Percentiles rank a stretch among this genome's conserved stretches.
Conservation (phyloP, 2,113 vertebrate genomes). For the Tauraco erythrolophus region DNA sequence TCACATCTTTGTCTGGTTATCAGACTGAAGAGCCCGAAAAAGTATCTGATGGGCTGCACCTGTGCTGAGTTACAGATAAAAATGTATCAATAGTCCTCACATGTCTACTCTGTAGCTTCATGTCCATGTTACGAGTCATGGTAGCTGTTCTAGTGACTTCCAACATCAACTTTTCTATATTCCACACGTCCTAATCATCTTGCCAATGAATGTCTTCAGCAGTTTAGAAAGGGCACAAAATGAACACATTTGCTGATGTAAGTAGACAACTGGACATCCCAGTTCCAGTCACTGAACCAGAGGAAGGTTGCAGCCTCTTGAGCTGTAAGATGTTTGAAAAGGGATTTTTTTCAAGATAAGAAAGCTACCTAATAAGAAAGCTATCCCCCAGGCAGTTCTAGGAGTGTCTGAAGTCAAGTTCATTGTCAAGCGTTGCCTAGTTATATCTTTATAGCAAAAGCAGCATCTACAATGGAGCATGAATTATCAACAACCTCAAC, state of each 20-base stretch:
- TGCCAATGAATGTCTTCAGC: not conserved
- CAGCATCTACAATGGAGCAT: not conserved
- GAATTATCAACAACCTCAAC: not conserved
- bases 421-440: not conserved
- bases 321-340: not conserved
- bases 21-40: not conserved
- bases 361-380: not conserved
- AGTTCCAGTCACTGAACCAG: not conserved
- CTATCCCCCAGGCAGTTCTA: not conserved
- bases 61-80: not conserved
- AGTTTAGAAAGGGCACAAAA: not conserved
- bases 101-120: not conserved
- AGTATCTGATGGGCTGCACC: not conserved
- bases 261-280: not conserved
- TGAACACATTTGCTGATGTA: not conserved
- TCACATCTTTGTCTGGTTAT: not conserved
- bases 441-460: not conserved
- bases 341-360: not conserved
- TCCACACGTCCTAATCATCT: not conserved
- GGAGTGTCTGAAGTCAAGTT: not conserved
- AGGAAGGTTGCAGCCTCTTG: not conserved
- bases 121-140: not conserved
- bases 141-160: not conserved
- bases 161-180: not conserved
- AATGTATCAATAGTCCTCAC: rapidly evolving